Percentiles rank a stretch among this genome's conserved stretches.
Conservation (phyloP, 23 tunicate genomes). For the Clavelina lepadiformis region DNA sequence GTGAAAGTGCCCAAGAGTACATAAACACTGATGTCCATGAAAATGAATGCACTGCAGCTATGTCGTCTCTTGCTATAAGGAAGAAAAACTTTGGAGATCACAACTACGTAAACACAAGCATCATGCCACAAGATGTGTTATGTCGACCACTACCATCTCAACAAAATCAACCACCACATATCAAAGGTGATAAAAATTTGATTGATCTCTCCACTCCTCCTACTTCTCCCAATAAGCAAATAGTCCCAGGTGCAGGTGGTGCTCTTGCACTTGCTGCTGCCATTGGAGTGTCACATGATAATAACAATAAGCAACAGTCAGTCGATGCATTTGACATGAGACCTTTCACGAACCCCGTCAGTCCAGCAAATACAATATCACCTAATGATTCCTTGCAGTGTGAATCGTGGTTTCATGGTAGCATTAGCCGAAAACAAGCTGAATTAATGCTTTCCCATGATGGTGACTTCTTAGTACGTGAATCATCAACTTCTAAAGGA, state of each 20-base stretch:
- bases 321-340: slow-evolving; percentile 84
- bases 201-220: slow-evolving; percentile 60
- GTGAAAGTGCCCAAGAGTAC: slow-evolving; percentile 23
- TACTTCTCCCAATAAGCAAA: slow-evolving; percentile 59
- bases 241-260: slow-evolving; percentile 48
- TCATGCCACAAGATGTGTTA: slow-evolving; percentile 15
- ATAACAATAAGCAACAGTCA: slow-evolving; percentile 35
- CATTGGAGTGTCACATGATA: slow-evolving; percentile 74
- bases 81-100: slow-evolving; percentile 73
- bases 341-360: background rate
- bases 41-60: background rate
- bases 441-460: slow-evolving; percentile 55
- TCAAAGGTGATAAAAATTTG: slow-evolving; percentile 3
- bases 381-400: slow-evolving; percentile 29
- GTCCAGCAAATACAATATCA: background rate
- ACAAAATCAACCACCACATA: background rate
- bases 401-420: slow-evolving; percentile 89
- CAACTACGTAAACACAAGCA: slow-evolving; percentile 78
- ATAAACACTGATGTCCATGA: slow-evolving; percentile 54
- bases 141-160: background rate
- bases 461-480: slow-evolving; percentile 92
- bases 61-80: slow-evolving; percentile 24
- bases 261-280: slow-evolving; percentile 92
- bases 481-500: slow-evolving; percentile 59
- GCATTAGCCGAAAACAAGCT: slow-evolving; percentile 66